These are phyloP conservation scores for Pseudochromis fuscus DNA, from an alignment of 2,797 vertebrate species.

Conservation along the genomic window DNA sequence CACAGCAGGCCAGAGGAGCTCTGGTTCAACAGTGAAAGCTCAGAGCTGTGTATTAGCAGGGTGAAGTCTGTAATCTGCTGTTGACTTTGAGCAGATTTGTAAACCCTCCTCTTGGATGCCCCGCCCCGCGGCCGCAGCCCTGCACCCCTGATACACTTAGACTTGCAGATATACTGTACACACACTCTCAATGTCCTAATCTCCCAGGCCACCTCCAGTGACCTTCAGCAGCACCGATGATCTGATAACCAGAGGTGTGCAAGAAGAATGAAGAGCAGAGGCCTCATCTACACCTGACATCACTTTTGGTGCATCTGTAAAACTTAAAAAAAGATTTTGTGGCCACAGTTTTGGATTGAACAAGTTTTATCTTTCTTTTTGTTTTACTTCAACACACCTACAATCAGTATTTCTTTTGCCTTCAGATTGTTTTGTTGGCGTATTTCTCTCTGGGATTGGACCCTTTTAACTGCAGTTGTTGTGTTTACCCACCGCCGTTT, in stretches of 20 bases:
- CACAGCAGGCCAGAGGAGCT: slow-evolving; percentile 17
- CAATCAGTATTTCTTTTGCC: not conserved
- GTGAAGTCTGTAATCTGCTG: slow-evolving; percentile 75
- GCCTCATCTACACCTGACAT: not conserved
- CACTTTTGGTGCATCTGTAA: not conserved
- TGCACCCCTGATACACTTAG: not conserved
- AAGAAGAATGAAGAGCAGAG: not conserved
- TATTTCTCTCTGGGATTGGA: not conserved
- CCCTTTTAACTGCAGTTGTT: not conserved
- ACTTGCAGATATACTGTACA: not conserved
- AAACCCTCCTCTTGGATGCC: slow-evolving; percentile 45
- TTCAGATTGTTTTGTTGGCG: not conserved
- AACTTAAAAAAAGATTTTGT: not conserved
- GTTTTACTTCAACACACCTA: not conserved
- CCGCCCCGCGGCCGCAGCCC: not conserved
- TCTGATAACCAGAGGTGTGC: not conserved
- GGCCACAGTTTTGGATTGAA: not conserved
- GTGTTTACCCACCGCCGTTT: slow-evolving; percentile 22
- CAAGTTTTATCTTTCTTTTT: not conserved
- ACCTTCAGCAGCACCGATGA: slow-evolving; percentile 13
- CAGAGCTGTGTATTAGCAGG: slow-evolving; percentile 59
- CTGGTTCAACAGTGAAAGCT: slow-evolving; percentile 61
- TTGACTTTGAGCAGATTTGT: slow-evolving; percentile 73
- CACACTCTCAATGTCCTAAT: slow-evolving; percentile 6
- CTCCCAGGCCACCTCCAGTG: slow-evolving; percentile 5